Conservation (phyloP, 2,797 vertebrate species). For the Acanthiza pusilla region DNA sequence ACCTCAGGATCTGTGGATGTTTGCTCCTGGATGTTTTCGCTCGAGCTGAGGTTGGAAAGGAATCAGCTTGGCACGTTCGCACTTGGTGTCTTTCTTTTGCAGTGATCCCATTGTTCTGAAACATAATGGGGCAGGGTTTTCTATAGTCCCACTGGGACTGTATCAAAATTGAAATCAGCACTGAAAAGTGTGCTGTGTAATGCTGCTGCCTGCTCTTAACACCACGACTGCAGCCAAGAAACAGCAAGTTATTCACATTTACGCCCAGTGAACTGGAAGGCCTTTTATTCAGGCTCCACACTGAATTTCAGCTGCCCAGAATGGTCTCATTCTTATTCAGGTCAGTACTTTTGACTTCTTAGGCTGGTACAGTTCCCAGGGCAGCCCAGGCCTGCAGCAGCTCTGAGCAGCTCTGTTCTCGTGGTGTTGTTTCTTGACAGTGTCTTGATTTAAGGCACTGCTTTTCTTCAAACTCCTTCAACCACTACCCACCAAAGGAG, state of each 20-base stretch:
- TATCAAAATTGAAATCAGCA: conserved; percentile 70
- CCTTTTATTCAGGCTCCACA: conserved; percentile 60
- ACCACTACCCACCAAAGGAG: not conserved
- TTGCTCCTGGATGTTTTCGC: not conserved
- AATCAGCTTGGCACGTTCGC: conserved; percentile 33
- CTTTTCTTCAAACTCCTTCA: not conserved
- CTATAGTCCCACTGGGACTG: conserved; percentile 63
- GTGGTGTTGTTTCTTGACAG: not conserved
- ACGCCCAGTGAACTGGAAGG: conserved; percentile 47
- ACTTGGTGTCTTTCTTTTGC: conserved; percentile 64
- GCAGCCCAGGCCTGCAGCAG: not conserved
- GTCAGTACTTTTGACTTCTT: conserved; percentile 38
- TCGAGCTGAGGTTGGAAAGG: conserved; percentile 14
- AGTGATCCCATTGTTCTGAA: conserved; percentile 71
- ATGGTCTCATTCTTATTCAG: conserved; percentile 71
- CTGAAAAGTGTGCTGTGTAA: conserved; percentile 64
- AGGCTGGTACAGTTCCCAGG: not conserved
- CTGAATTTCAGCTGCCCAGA: conserved; percentile 66
- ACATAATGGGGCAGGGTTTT: conserved; percentile 71
- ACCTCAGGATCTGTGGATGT: not conserved
- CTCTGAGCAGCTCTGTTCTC: conserved; percentile 30
- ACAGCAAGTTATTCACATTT: conserved; percentile 64
- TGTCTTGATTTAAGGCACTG: conserved; percentile 21
- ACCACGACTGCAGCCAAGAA: conserved; percentile 64
- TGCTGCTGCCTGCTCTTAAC: conserved; percentile 53